Evolutionary conservation across 2,888 invertebrate species (phyloP), one percentile per base, ranked within the genome.

Genomic region (Agrochola litura): DNA sequence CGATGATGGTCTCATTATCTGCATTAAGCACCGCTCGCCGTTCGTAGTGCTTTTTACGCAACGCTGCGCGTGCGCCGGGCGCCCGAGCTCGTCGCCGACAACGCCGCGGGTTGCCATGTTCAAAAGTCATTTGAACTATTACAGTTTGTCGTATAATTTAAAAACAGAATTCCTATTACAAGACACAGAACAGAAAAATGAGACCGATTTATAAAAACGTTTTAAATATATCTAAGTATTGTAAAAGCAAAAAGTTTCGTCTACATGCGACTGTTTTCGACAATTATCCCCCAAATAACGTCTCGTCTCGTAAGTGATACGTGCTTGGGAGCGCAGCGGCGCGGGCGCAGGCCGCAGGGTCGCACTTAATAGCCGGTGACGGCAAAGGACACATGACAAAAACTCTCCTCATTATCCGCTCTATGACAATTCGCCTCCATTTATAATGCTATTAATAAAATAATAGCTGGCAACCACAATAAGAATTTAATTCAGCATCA

Each of bases 361-460:
- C 87, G 76, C 79, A 81, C 78, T 79, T 92, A 93, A 92, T 91
- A 89, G 90, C 90, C 89, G 89, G 83, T 88, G 87, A 90, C 90
- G 88, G 88, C 90, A 93, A 93, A 94, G 93, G 93, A 93, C 93
- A 92, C 88, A 93, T 90, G 92, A 94, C 94, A 95, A 95, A 95
- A 95, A 95, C 92, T 88, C 81, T 85, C 84, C 92, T 92, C 92
- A 95, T 95, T 94, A 94, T 92, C 88, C 79, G 77, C 82, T 83
- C 88, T 88, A 89, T 92, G 93, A 94, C 95, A 95, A 94, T 94
- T 90, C 92, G 89, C 89, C 92, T 92, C 91, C 94, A 95, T 96
- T 96, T 96, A 95, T 95, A 95, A 95, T 95, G 94, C 95, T 95
- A 96, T 96, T 96, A 95, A 96, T 95, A 95, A 93, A 93, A 95